A percentile compares a stretch with the other conserved stretches of the same genome.
Conservation (phyloP, 2,888 invertebrate genomes). For the Thecophora atra region DNA sequence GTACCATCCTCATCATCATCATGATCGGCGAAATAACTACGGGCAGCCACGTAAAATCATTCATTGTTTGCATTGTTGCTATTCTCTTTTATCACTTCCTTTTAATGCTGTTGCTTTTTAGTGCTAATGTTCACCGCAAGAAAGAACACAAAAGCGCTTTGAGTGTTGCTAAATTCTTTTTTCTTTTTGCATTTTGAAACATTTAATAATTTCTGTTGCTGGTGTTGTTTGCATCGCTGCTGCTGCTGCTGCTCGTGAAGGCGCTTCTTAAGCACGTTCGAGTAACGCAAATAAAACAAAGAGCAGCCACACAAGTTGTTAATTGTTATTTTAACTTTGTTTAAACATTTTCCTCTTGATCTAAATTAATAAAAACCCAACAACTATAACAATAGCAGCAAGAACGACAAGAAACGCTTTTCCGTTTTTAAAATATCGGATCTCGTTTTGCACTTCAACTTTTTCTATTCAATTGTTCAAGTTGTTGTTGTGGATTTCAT, state of each 20-base stretch:
- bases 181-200: no score
- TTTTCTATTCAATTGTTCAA: neutral
- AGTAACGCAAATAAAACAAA: neutral
- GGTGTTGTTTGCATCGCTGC: no score
- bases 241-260: neutral
- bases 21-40: no score
- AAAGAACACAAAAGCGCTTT: no score
- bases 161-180: no score
- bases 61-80: no score
- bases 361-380: no score
- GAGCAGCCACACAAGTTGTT: neutral
- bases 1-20: neutral
- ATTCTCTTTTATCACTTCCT: neutral
- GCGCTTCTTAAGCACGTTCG: neutral
- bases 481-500: no score
- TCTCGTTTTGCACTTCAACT: neutral
- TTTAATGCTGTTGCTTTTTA: neutral
- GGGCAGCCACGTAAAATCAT: no score
- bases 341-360: neutral
- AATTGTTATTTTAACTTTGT: neutral
- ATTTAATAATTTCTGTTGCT: no score
- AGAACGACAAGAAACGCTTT: neutral
- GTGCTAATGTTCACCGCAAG: no score
- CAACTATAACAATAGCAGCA: no score
- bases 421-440: neutral